phyloP scores from a whole-genome alignment of 2,113 vertebrate species.

The Mus pahari region DNA sequence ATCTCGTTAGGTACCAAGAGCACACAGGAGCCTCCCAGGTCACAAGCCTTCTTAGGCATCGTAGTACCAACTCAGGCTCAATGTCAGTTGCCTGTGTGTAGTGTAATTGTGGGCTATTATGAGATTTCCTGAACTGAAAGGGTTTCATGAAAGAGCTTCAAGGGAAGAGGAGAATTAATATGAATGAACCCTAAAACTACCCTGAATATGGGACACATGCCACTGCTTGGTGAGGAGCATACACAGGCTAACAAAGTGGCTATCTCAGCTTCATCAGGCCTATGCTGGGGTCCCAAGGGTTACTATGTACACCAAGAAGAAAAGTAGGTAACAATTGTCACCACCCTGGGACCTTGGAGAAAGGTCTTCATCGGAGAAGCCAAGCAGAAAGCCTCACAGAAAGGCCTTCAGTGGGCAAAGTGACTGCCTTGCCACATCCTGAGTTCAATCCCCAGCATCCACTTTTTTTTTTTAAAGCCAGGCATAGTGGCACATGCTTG shows the following conservation, averaged over 20 bases:
- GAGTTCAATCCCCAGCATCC: background rate
- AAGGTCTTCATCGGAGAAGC: background rate
- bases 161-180: background rate
- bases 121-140: background rate
- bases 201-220: rapidly evolving
- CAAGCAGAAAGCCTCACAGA: background rate
- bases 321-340: background rate
- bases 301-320: background rate
- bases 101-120: background rate
- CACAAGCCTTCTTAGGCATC: background rate
- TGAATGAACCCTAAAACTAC: background rate
- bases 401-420: background rate
- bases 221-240: background rate
- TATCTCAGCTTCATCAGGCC: background rate
- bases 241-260: background rate
- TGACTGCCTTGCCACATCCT: background rate
- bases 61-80: background rate
- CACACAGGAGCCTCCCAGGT: background rate
- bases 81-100: too few species aligned
- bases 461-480: background rate
- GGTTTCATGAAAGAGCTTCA: background rate
- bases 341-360: background rate
- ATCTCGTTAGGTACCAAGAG: background rate
- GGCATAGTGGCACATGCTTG: background rate
- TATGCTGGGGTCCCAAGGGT: background rate